A percentile compares a stretch with the other conserved stretches of the same genome.
phyloP scores from a whole-genome alignment of 2,113 vertebrate genomes.

The Melanostigma gelatinosum region DNA sequence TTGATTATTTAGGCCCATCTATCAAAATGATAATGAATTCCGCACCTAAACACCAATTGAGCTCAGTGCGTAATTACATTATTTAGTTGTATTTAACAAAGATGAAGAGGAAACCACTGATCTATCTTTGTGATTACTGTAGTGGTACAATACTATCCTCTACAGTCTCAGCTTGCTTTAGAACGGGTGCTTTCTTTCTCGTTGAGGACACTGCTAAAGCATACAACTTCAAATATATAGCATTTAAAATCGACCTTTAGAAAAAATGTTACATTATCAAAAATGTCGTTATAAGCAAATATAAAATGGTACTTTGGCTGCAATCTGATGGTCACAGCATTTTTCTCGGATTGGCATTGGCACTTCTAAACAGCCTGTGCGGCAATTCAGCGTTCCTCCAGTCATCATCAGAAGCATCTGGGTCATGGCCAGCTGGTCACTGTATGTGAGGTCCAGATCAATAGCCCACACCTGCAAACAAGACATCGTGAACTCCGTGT shows the following conservation, averaged over 20 bases:
- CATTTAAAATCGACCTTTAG: not conserved
- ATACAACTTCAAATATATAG: not conserved
- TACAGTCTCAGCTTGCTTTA: constrained; percentile 46
- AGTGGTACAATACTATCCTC: constrained; percentile 60
- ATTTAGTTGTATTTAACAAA: constrained; percentile 94
- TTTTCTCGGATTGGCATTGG: constrained; percentile 57
- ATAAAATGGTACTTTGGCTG: constrained; percentile 45
- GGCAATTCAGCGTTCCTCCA: constrained; percentile 86
- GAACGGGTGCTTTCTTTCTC: constrained; percentile 34
- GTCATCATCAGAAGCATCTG: constrained; percentile 88
- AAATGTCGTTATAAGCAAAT: constrained; percentile 15
- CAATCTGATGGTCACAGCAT: constrained; percentile 35
- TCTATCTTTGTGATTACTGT: constrained; percentile 74
- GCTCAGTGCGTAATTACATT: constrained; percentile 98
- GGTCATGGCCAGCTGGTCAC: constrained; percentile 92
- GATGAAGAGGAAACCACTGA: constrained; percentile 80
- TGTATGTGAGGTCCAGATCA: constrained; percentile 90
- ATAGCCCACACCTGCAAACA: constrained; percentile 90
- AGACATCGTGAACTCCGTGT: constrained; percentile 34
- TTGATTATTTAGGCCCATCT: constrained; percentile 99
- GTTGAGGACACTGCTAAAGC: not conserved
- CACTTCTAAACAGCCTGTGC: constrained; percentile 76
- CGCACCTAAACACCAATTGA: constrained; percentile 97
- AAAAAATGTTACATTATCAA: constrained; percentile 7
- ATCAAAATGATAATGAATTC: constrained; percentile 99